Base-by-base conservation (phyloP, 2,888 invertebrate species). In the Branchipolynoe longqiensis region DNA sequence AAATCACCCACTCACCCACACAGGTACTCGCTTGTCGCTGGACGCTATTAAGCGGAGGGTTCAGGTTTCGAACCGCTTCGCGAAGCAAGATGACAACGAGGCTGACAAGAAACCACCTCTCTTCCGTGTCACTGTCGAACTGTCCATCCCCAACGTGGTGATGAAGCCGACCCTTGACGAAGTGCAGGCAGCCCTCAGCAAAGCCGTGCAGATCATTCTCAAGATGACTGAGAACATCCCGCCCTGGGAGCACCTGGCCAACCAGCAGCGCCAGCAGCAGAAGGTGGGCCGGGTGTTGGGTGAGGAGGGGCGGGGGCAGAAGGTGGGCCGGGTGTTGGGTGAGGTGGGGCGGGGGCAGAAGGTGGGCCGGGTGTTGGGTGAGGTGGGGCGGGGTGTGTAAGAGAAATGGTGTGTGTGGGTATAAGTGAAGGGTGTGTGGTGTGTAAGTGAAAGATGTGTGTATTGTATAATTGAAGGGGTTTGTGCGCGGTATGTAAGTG, bases 191-290 rank as follows among this genome's bases (percentile, higher is more conserved):
- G 96, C 96, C 18, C 94, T 99, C 69, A 95, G 96, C 62, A 94
- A 96, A 58, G 97, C 97, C 6, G 97, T 98, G 12, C 97, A 96
- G 94, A 96, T 96, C 89, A 97, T 98, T 88, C 96, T 97, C 0
- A 96, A 96, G 28, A 96, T 98, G 59, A 96, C 98, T 0, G 97
- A 97, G 94, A 97, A 97, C 40, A 97, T 98, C 33, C 96, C 97
- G 0, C 98, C 97, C 92, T 98, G 98, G 98, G 96, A 96, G 4
- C 97, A 96, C 78, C 96, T 96, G 85, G 87, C 91, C 22, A 89
- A 92, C 28, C 92, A 93, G 82, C 93, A 93, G 89, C 90, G 91
- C 81, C 92, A 92, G 84, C 92, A 91, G 84, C 92, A 92, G 87
- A 92, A 92, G 92, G 92, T 86, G 31, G 59, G 33, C 38, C 3